Percentiles rank a stretch among this genome's conserved stretches.
Evolutionary conservation across 2,797 vertebrate genomes (phyloP).

Genomic region (Hippopotamyrus pictus): DNA sequence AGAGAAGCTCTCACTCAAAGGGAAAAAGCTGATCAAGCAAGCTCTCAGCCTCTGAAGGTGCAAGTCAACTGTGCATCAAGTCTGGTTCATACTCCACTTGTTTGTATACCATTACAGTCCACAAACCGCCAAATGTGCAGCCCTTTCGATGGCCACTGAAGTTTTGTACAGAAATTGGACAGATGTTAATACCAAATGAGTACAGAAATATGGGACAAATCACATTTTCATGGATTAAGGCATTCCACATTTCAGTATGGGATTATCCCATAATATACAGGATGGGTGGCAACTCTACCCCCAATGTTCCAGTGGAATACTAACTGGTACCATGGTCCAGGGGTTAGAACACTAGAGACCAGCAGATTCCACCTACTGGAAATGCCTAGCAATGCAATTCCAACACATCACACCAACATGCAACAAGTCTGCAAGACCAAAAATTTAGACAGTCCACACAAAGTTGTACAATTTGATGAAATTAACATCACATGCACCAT

Average conservation of each 20-base stretch:
- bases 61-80: not conserved
- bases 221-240: not conserved
- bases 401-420: not conserved
- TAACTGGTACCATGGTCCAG: not conserved
- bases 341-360: not conserved
- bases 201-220: not conserved
- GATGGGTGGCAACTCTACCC: not conserved
- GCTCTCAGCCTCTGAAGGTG: slow-evolving; percentile 53
- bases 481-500: not conserved
- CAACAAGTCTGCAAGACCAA: not conserved
- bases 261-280: not conserved
- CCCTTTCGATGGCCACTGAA: not conserved
- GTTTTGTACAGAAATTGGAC: not conserved
- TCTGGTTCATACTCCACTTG: not conserved
- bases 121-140: not conserved
- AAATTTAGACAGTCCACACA: not conserved
- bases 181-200: not conserved
- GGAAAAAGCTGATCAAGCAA: slow-evolving; percentile 66
- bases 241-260: not conserved
- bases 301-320: not conserved
- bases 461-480: not conserved
- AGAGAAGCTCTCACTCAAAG: slow-evolving; percentile 63
- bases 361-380: not conserved
- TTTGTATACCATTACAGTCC: not conserved
- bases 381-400: not conserved